These are phyloP conservation scores for Odocoileus virginianus DNA, from an alignment of 2,113 vertebrate species.

Conservation along the genomic window DNA sequence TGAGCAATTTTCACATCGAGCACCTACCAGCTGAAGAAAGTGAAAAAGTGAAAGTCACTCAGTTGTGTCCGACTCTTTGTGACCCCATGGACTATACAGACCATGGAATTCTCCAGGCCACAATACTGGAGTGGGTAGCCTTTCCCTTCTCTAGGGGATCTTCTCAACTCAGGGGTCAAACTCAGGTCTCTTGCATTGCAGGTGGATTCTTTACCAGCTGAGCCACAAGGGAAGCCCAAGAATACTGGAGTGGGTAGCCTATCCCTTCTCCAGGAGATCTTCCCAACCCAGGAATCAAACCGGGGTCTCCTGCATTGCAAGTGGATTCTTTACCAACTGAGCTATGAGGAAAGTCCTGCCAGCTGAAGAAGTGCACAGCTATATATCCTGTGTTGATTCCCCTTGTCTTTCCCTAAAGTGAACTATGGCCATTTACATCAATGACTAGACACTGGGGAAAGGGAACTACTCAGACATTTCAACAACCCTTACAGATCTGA, in stretches of 20 bases:
- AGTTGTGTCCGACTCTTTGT: fast-evolving
- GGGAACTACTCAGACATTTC: not conserved
- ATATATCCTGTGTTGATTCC: not conserved
- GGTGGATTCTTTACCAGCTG: not conserved
- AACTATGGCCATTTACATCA: not conserved
- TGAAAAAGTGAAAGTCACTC: not conserved
- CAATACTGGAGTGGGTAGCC: not conserved
- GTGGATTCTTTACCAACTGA: not conserved
- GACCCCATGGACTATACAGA: not conserved
- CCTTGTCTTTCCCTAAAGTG: not conserved
- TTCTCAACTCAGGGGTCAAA: not conserved
- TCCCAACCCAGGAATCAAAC: not conserved
- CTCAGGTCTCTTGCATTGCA: fast-evolving
- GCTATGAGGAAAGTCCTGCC: not conserved
- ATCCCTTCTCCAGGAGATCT: not conserved
- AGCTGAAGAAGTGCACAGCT: not conserved
- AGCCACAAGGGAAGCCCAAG: not conserved
- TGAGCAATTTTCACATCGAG: not conserved
- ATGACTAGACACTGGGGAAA: not conserved
- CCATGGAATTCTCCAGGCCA: not conserved
- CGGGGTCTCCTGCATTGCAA: not conserved
- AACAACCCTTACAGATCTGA: not conserved
- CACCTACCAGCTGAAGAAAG: not conserved
- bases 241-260: not conserved
- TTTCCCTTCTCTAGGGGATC: not conserved